A percentile compares a stretch with the other conserved stretches of the same genome.
Conservation (phyloP, 2,888 invertebrate species). For the Lepetodrilus schrolli region DNA sequence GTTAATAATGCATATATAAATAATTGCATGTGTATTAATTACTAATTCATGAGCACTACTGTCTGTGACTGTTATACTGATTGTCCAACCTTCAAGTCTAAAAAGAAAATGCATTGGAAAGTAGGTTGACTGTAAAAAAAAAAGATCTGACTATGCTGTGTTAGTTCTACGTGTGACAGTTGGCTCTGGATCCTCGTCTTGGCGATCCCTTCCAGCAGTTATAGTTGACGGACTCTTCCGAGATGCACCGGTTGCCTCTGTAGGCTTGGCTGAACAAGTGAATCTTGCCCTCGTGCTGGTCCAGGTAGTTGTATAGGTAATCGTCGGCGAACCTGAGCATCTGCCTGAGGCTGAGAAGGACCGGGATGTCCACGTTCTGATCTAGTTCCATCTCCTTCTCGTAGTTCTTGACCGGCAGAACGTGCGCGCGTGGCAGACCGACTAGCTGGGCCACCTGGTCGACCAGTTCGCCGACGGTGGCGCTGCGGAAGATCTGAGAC, state of each 20-base stretch:
- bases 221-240: conserved; percentile 17
- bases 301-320: conserved; percentile 42
- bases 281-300: conserved; percentile 27
- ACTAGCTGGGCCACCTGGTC: conserved; percentile 46
- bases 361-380: conserved; percentile 43
- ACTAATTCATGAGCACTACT: too few relatives aligned
- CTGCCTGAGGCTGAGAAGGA: conserved; percentile 42
- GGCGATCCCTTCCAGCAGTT: conserved; percentile 24
- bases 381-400: conserved; percentile 47
- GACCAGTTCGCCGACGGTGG: conserved; percentile 40
- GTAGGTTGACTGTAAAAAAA: background rate
- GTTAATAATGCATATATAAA: too few relatives aligned
- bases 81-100: background rate
- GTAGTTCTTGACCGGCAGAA: conserved; percentile 52
- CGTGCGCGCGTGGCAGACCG: conserved; percentile 46
- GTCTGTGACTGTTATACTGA: too few relatives aligned
- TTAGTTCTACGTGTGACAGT: background rate
- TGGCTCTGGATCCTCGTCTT: background rate
- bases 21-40: too few relatives aligned
- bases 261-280: conserved; percentile 18
- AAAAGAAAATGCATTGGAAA: background rate
- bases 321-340: conserved; percentile 48
- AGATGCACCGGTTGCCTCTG: conserved; percentile 5
- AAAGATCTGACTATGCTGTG: background rate
- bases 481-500: conserved; percentile 40